phyloP scores from a whole-genome alignment of 2,888 invertebrate genomes.

The Lissocephala sabroskyi region DNA sequence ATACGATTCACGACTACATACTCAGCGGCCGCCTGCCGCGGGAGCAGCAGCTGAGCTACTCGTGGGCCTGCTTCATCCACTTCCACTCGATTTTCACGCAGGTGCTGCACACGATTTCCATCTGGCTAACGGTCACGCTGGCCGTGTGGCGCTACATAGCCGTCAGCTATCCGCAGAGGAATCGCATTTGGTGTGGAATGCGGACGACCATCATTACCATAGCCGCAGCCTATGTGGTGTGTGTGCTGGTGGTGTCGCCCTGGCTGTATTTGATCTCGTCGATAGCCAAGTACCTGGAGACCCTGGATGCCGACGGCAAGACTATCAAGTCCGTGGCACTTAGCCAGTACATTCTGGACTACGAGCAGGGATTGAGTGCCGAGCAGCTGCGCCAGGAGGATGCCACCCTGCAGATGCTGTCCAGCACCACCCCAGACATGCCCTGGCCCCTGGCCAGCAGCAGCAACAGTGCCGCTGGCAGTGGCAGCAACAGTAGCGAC shows the following conservation, averaged over 20 bases:
- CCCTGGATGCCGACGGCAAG: slow-evolving; percentile 67
- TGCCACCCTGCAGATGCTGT: slow-evolving; percentile 50
- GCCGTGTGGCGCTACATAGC: slow-evolving; percentile 95
- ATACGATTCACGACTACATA: slow-evolving; percentile 86
- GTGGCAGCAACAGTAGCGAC: slow-evolving; percentile 14
- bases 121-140: slow-evolving; percentile 92
- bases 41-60: slow-evolving; percentile 77
- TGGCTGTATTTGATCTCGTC: slow-evolving; percentile 87
- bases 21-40: slow-evolving; percentile 73
- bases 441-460: slow-evolving; percentile 23
- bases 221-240: slow-evolving; percentile 83
- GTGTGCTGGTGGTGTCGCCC: slow-evolving; percentile 79
- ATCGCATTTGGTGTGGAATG: slow-evolving; percentile 87
- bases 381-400: slow-evolving; percentile 21
- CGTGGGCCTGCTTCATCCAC: slow-evolving; percentile 87
- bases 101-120: slow-evolving; percentile 91
- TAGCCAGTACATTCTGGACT: slow-evolving; percentile 58
- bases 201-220: slow-evolving; percentile 85
- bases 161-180: slow-evolving; percentile 87
- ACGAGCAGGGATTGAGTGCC: slow-evolving; percentile 31
- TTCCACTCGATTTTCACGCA: slow-evolving; percentile 94
- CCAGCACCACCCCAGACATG: slow-evolving; percentile 52
- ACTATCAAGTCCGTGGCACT: slow-evolving; percentile 51
- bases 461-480: slow-evolving; percentile 19
- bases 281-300: slow-evolving; percentile 77